Conservation (phyloP, 2,113 vertebrate genomes). For the Meriones unguiculatus region DNA sequence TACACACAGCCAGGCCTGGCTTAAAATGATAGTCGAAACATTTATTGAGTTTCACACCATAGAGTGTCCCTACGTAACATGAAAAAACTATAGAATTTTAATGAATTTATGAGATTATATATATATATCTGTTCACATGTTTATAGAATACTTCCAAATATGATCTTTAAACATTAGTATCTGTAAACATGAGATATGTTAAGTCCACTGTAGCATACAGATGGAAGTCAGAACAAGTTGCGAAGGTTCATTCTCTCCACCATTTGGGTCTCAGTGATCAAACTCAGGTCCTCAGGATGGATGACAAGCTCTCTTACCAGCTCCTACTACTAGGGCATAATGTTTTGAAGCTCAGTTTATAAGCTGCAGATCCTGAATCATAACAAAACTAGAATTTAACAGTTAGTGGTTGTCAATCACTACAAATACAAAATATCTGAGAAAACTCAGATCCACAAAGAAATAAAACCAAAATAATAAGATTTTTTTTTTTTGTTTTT, state of each 20-base stretch:
- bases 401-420: not conserved
- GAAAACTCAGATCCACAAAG: not conserved
- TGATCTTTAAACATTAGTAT: not conserved
- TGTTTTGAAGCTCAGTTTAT: not conserved
- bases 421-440: not conserved
- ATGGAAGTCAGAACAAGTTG: not conserved
- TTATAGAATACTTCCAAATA: not conserved
- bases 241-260: not conserved
- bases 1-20: not conserved
- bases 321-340: not conserved
- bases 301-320: not conserved
- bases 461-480: not conserved
- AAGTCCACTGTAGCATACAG: not conserved
- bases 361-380: not conserved
- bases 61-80: not conserved
- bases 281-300: not conserved
- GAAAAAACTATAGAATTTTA: slow-evolving; percentile 18
- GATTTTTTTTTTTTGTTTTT: not conserved
- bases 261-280: not conserved
- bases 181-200: not conserved
- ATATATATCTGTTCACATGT: not conserved
- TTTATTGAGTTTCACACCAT: not conserved
- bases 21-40: not conserved
- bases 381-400: not conserved
- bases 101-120: not conserved